Conservation (phyloP, 2,888 invertebrate species). For the Amphipyra berbera region DNA sequence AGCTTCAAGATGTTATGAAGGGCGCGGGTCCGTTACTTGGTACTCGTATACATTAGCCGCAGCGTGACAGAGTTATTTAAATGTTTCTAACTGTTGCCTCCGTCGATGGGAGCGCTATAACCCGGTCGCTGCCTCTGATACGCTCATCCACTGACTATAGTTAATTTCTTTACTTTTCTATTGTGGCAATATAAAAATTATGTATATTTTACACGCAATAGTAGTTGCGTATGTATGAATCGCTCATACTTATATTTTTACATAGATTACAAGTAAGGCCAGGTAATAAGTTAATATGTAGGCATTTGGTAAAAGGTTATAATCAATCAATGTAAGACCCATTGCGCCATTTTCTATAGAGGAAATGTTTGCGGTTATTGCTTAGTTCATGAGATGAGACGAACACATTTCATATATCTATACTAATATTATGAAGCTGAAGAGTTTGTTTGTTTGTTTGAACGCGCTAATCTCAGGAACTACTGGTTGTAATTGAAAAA, state of each 20-base stretch:
- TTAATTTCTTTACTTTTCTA: constrained; percentile 45
- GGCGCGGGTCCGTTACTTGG: constrained; percentile 81
- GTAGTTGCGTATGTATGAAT: constrained; percentile 10
- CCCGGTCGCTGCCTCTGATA: constrained; percentile 72
- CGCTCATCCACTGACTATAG: constrained; percentile 57
- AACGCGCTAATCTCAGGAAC: too few species aligned
- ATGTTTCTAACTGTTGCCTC: constrained; percentile 80
- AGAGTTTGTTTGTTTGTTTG: too few species aligned
- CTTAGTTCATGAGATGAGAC: neutral
- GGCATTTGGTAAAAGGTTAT: constrained; percentile 30
- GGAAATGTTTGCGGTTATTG: constrained; percentile 4
- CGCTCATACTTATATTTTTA: neutral
- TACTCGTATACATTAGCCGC: constrained; percentile 75
- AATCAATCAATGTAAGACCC: constrained; percentile 35
- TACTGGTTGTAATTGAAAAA: too few species aligned
- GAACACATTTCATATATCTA: neutral
- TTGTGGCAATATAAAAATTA: constrained; percentile 28
- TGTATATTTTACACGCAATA: constrained; percentile 24
- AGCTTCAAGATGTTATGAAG: constrained; percentile 75
- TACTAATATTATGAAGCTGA: too few species aligned
- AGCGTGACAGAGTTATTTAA: constrained; percentile 85
- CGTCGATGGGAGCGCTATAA: constrained; percentile 74
- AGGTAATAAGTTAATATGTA: neutral
- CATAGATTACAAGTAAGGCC: constrained; percentile 3
- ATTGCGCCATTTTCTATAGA: constrained; percentile 34